phyloP scores from a whole-genome alignment of 1,140 invertebrate genomes.

The Drosophila repletoides region DNA sequence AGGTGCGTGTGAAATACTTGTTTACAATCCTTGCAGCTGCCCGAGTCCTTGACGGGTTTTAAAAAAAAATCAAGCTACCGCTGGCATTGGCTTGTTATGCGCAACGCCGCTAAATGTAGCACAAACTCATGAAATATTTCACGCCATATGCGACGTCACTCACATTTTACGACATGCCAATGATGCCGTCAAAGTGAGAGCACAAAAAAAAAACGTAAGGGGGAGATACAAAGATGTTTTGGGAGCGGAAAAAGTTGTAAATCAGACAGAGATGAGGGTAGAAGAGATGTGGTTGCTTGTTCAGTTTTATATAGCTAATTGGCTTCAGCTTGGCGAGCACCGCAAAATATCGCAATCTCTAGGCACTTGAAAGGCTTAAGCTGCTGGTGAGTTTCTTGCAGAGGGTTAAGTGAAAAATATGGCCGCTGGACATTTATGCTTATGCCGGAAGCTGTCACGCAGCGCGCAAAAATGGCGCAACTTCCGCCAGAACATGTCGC shows the following conservation, averaged over 20 bases:
- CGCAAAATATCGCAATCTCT: constrained; percentile 36
- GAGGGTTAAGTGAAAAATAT: constrained; percentile 46
- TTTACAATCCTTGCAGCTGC: constrained; percentile 66
- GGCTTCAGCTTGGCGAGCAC: no score
- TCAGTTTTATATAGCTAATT: constrained; percentile 42
- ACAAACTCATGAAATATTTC: constrained; percentile 77
- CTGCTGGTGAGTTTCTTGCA: constrained; percentile 15
- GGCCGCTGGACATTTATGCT: constrained; percentile 55
- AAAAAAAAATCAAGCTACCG: constrained; percentile 22
- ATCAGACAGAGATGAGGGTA: constrained; percentile 15
- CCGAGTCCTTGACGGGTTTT: background rate
- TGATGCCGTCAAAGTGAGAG: constrained; percentile 69
- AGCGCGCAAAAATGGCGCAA: constrained; percentile 65
- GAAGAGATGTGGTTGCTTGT: background rate
- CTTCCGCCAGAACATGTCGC: constrained; percentile 56
- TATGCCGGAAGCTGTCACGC: constrained; percentile 56
- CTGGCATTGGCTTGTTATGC: constrained; percentile 50
- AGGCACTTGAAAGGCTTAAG: constrained; percentile 52
- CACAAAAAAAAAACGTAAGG: constrained; percentile 54
- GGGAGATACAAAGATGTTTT: constrained; percentile 49
- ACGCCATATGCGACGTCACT: constrained; percentile 69
- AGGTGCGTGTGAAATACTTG: constrained; percentile 38
- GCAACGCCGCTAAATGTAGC: constrained; percentile 51
- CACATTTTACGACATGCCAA: constrained; percentile 77
- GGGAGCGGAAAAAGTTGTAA: constrained; percentile 23